phyloP scores from a whole-genome alignment of 2,113 vertebrate genomes.

The Pachypanchax playfairii region DNA sequence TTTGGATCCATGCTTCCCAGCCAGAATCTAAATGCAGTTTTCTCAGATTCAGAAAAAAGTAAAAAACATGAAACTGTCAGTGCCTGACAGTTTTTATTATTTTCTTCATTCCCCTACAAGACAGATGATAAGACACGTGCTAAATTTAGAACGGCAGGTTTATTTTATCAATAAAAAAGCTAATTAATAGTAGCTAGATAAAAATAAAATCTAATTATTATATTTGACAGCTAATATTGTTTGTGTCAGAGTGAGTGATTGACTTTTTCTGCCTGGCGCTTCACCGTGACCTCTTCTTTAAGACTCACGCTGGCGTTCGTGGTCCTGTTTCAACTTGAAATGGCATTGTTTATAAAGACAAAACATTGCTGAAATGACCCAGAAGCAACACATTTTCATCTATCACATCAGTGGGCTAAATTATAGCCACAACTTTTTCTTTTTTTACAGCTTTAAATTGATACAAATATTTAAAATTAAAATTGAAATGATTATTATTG shows the following conservation, averaged over 20 bases:
- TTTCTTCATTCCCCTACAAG: background rate
- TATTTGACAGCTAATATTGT: background rate
- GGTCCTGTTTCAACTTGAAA: conserved; percentile 6
- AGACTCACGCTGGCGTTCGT: conserved; percentile 2
- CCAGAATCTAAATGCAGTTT: conserved; percentile 56
- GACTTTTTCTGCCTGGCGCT: background rate
- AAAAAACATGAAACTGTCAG: conserved; percentile 9
- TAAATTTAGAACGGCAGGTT: background rate
- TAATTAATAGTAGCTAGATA: background rate
- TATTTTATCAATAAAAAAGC: background rate
- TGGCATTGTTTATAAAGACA: conserved; percentile 8
- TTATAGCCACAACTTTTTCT: too few relatives aligned
- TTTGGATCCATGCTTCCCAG: conserved; percentile 46
- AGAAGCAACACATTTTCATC: background rate
- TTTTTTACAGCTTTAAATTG: too few relatives aligned
- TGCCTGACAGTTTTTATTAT: conserved; percentile 18
- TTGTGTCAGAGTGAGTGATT: background rate
- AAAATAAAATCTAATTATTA: background rate
- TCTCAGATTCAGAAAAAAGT: conserved; percentile 32
- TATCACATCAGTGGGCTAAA: background rate
- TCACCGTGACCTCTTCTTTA: background rate
- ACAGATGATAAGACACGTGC: background rate
- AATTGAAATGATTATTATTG: too few relatives aligned
- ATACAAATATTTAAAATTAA: too few relatives aligned
- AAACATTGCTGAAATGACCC: too few relatives aligned